Evolutionary conservation across 2,888 invertebrate species (phyloP).

Genomic region (Lagria hirta): DNA sequence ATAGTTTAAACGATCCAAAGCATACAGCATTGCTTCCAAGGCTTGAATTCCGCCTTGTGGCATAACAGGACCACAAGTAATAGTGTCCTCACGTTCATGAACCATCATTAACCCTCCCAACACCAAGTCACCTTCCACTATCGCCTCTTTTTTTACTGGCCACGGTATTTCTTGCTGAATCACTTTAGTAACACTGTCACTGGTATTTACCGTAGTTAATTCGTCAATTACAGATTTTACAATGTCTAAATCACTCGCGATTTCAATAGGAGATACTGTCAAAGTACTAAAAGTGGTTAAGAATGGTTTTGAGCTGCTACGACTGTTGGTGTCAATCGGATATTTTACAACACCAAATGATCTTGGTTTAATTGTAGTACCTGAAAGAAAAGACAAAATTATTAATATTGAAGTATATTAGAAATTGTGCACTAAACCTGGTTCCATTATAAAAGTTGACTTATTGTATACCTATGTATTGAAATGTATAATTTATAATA

Average conservation of each 20-base stretch:
- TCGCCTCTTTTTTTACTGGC: conserved; percentile 85
- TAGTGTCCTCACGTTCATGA: conserved; percentile 84
- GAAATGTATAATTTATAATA: no score
- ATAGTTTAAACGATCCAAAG: conserved; percentile 78
- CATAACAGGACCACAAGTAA: conserved; percentile 92
- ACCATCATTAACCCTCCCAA: conserved; percentile 95
- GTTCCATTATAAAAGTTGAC: no score
- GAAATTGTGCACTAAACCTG: no score
- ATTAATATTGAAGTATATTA: no score
- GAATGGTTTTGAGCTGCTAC: no score
- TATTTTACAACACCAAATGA: conserved; percentile 23
- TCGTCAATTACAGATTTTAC: conserved; percentile 13
- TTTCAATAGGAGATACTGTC: no score
- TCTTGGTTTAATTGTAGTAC: conserved; percentile 6
- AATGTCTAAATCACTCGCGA: no score
- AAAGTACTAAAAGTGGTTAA: no score
- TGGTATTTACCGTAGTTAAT: conserved; percentile 13
- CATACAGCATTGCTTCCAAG: conserved; percentile 89
- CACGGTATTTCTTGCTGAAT: conserved; percentile 55
- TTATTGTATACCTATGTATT: no score
- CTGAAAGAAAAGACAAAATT: no score
- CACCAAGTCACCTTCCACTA: conserved; percentile 84
- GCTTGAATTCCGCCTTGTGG: conserved; percentile 90
- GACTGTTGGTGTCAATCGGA: conserved; percentile 12
- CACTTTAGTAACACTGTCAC: conserved; percentile 27